Conservation (phyloP, 2,888 invertebrate genomes). For the Drymonia ruficornis region DNA sequence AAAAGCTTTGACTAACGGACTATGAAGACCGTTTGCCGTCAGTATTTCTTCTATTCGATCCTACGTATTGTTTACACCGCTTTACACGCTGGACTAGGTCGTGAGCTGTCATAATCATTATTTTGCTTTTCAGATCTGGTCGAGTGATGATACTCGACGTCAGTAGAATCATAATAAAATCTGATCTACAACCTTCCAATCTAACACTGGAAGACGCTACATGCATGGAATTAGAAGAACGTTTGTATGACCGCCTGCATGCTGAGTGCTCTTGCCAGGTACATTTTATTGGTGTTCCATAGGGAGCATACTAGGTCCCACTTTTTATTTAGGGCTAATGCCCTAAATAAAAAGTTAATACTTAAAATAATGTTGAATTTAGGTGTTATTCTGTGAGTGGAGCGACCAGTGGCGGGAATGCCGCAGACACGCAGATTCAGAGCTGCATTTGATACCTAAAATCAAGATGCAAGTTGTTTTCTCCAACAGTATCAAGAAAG, state of each 20-base stretch:
- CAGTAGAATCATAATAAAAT: constrained; percentile 88
- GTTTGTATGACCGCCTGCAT: constrained; percentile 90
- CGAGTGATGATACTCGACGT: constrained; percentile 89
- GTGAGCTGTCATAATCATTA: neutral
- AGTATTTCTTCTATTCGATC: too few relatives aligned
- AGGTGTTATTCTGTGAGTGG: constrained; percentile 84
- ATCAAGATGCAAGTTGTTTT: constrained; percentile 87
- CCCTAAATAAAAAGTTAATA: too few relatives aligned
- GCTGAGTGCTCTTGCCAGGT: constrained; percentile 90
- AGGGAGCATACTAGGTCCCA: neutral
- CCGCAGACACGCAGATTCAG: constrained; percentile 88
- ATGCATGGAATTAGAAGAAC: constrained; percentile 92
- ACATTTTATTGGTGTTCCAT: neutral
- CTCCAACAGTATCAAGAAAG: constrained; percentile 90
- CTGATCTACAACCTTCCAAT: constrained; percentile 89
- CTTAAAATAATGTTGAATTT: constrained; percentile 1
- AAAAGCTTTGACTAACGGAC: too few relatives aligned
- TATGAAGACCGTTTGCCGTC: too few relatives aligned
- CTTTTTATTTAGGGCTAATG: neutral
- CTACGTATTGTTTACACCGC: too few relatives aligned
- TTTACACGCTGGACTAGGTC: too few relatives aligned
- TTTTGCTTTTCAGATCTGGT: constrained; percentile 81
- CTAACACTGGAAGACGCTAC: constrained; percentile 90
- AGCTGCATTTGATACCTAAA: constrained; percentile 90
- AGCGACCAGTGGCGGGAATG: constrained; percentile 91